phyloP scores from a whole-genome alignment of 2,113 vertebrate genomes.

The Tragelaphus buxtoni region DNA sequence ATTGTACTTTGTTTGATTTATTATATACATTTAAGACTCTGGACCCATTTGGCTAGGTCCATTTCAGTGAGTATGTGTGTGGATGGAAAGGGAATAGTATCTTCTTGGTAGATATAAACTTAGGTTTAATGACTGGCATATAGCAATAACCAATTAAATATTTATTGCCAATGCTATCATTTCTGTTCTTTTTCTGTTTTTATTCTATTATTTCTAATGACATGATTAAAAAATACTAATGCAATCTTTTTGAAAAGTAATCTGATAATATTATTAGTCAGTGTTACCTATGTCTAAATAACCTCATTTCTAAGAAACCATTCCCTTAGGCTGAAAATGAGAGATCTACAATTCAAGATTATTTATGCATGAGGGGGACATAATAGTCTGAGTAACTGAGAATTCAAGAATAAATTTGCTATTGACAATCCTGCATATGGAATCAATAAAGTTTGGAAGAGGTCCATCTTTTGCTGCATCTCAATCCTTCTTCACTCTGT shows the following conservation, averaged over 20 bases:
- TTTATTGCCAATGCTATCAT: background rate
- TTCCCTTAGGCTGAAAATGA: background rate
- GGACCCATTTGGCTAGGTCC: background rate
- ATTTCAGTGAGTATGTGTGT: background rate
- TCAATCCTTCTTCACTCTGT: background rate
- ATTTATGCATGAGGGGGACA: background rate
- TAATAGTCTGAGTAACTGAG: background rate
- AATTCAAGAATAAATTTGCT: background rate
- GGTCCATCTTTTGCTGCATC: background rate
- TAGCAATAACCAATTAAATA: background rate
- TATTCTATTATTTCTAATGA: background rate
- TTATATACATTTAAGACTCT: background rate
- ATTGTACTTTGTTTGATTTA: background rate
- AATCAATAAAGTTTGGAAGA: background rate
- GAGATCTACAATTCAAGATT: background rate
- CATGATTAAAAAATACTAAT: background rate
- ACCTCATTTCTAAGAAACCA: background rate
- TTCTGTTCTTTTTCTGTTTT: constrained; percentile 33
- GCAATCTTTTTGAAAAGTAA: background rate
- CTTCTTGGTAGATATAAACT: background rate
- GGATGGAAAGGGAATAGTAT: background rate
- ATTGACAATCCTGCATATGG: background rate
- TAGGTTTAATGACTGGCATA: background rate
- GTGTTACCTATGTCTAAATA: background rate
- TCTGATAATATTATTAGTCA: background rate